Evolutionary conservation across 1,140 invertebrate genomes (phyloP).

Genomic region (Dendrolimus kikuchii): DNA sequence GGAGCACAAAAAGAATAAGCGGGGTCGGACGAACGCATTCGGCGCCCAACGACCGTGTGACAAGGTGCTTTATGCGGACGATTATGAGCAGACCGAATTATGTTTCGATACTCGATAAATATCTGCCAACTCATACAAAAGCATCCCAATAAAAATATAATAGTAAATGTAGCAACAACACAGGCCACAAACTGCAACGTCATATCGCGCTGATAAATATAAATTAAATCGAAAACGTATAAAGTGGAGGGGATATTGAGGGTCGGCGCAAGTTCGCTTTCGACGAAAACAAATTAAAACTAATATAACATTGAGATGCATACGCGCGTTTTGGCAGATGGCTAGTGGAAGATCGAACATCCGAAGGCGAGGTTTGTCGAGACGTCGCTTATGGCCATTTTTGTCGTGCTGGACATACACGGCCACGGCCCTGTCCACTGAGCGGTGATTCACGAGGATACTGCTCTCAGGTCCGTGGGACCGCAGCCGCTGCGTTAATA

Average conservation of each 20-base stretch:
- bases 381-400: slow-evolving; percentile 15
- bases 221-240: slow-evolving; percentile 54
- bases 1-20: slow-evolving; percentile 62
- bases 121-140: slow-evolving; percentile 64
- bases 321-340: slow-evolving; percentile 18
- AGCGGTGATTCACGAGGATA: slow-evolving; percentile 19
- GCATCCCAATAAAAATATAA: slow-evolving; percentile 57
- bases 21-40: slow-evolving; percentile 48
- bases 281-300: slow-evolving; percentile 41
- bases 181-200: slow-evolving; percentile 63
- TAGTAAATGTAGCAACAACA: slow-evolving; percentile 64
- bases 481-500: slow-evolving; percentile 10
- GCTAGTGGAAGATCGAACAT: slow-evolving; percentile 24
- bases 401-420: slow-evolving; percentile 13
- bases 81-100: slow-evolving; percentile 69
- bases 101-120: slow-evolving; percentile 70
- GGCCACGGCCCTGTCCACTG: not conserved
- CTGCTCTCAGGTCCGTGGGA: slow-evolving; percentile 10
- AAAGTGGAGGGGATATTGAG: slow-evolving; percentile 28
- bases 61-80: slow-evolving; percentile 70
- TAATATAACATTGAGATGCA: slow-evolving; percentile 31
- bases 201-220: slow-evolving; percentile 60
- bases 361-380: slow-evolving; percentile 6
- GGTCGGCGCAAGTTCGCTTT: slow-evolving; percentile 12
- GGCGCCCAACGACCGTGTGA: slow-evolving; percentile 68